Evolutionary conservation across 1,140 invertebrate species (phyloP), one percentile per base, ranked within the genome.

Genomic region (Calosoma granatense): DNA sequence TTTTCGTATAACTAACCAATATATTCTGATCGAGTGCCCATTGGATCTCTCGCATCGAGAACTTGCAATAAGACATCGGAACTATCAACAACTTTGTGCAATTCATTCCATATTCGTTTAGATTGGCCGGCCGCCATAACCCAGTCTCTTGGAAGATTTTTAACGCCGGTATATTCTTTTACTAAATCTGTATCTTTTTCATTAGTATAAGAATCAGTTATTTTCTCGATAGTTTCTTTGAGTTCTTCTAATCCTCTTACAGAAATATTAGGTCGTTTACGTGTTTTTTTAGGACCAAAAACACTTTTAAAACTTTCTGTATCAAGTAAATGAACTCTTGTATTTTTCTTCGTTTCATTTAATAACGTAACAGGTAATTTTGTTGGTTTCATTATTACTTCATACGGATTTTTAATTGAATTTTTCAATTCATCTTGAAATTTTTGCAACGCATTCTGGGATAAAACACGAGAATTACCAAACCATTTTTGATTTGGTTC

Each of bases 401-500:
- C 90, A 71, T 98, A 99, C 0, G 97, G 96, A 77, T 99, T 94
- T 67, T 88, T 93, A 43, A 95, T 80, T 21, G 88, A 95, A 65
- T 91, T 90, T 23, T 91, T 92, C 66, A 99, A 82, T 74, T 97
- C 94, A 54, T 90, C 88, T 77, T 99, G 94, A 71, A 99, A 99
- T 65, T 92, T 94, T 76, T 99, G 97, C 21, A 99, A 74, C 2
- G 93, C 88, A 68, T 83, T 86, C 74, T 99, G 96, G 0, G 91
- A 89, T 63, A 99, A 93, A 0, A 93, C 88, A 59, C 89, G 77
- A 0, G 88, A 87, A 67, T 94, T 94, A 61, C 94, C 94, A 77
- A 99, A 99, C 97, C 97, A 99, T 72, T 91, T 94, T 67, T 94
- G 90, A 61, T 92, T 97, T 4, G 97, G 97, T 74, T 98, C 96